Evolutionary conservation across 2,888 invertebrate genomes (phyloP), one percentile per base, ranked within the genome.

Genomic region (Eupithecia inturbata): DNA sequence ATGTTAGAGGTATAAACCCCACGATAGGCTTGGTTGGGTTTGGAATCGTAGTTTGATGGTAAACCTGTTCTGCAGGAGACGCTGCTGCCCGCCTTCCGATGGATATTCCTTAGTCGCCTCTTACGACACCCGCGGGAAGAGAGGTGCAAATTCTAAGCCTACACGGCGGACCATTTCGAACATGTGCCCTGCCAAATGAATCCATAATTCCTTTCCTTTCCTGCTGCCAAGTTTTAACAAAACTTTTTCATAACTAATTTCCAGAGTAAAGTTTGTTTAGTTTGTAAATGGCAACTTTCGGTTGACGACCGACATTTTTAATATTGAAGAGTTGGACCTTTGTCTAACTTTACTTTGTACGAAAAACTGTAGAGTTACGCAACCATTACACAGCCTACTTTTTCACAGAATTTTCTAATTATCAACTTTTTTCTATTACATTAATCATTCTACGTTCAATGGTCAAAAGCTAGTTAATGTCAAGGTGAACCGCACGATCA

Each of bases 401-500:
- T 26, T 26, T 57, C 57, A 14, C 14, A 26, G 57, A 57, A 14
- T 57, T 57, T 57, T 57, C 26, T 57, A 57, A 57, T 57, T 57
- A 57, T 26, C 22, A 14, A 57, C 26, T 64, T 64, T n/a, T 63
- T 63, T 62, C 31, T 31, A 60, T 31, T 10, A 9, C 62, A 64
- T 49, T 31, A 66, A 45, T 72, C 68, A 63, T 69, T 68, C 67
- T 41, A 31, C 68, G 71, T 68, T 77, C 74, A 76, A 75, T 81
- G 12, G 57, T 71, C n/a, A 68, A 75, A 71, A 71, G 68, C 72
- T 62, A 60, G 62, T 63, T 72, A 76, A 71, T 73, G 75, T 73
- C 73, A 67, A 75, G 72, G 53, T 77, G 76, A 76, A 76, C 77
- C 9, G 41, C 67, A 75, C n/a, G 71, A 71, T 67, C 67, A 75